A percentile compares a stretch with the other conserved stretches of the same genome.
These are phyloP conservation scores for Acanthococcus lagerstroemiae DNA, from an alignment of 2,888 invertebrate species.

Conservation along the genomic window DNA sequence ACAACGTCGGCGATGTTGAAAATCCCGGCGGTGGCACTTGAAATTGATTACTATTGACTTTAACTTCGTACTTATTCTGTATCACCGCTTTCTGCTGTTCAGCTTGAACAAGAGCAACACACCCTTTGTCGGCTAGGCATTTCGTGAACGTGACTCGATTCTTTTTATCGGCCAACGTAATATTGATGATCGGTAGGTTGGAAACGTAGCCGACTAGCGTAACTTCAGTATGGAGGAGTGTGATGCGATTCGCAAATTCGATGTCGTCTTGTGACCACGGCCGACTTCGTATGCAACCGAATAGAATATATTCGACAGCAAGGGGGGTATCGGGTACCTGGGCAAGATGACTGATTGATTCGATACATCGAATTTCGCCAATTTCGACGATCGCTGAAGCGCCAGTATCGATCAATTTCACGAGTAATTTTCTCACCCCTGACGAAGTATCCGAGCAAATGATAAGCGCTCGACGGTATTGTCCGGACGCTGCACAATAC, in stretches of 20 bases:
- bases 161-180: not conserved
- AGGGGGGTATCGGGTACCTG: not conserved
- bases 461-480: not conserved
- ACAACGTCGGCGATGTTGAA: too few relatives aligned
- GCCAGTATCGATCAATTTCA: constrained; percentile 9
- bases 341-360: not conserved
- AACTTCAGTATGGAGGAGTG: not conserved
- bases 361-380: not conserved
- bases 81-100: not conserved
- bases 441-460: not conserved
- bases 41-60: not conserved
- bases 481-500: too few relatives aligned
- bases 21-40: constrained; percentile 1
- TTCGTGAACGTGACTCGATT: not conserved
- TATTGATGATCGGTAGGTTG: not conserved
- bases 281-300: not conserved
- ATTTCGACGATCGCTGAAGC: not conserved
- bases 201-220: not conserved
- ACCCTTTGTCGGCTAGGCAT: not conserved
- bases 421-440: not conserved
- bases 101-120: not conserved
- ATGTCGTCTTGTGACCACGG: not conserved
- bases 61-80: not conserved
- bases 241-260: not conserved
- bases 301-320: constrained; percentile 16